Conservation (phyloP, 2,888 invertebrate species). For the Esperia sulphurella region DNA sequence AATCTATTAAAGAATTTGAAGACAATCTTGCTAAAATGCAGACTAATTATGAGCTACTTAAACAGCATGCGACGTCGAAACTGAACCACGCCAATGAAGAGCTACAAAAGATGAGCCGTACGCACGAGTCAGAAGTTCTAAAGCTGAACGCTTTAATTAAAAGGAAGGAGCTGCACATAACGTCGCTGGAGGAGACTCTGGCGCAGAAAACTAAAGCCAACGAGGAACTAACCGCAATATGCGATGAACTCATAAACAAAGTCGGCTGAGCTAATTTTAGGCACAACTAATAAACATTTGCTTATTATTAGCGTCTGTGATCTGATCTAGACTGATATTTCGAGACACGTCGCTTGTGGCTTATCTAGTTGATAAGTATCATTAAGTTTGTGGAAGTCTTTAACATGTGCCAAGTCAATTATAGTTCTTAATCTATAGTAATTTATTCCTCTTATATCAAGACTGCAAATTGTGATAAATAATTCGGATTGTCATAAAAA, state of each 20-base stretch:
- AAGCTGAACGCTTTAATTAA: constrained; percentile 92
- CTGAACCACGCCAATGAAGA: constrained; percentile 87
- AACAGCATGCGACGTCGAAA: constrained; percentile 93
- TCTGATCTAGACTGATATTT: constrained; percentile 40
- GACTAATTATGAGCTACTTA: constrained; percentile 90
- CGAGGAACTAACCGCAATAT: constrained; percentile 91
- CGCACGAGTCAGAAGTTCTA: constrained; percentile 89
- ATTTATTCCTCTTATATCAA: constrained; percentile 43
- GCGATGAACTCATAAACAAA: constrained; percentile 93
- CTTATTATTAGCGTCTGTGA: constrained; percentile 36
- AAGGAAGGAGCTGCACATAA: constrained; percentile 91
- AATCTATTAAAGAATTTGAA: constrained; percentile 84
- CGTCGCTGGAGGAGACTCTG: constrained; percentile 89
- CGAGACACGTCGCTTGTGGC: constrained; percentile 47
- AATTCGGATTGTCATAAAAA: constrained; percentile 27
- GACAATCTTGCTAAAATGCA: constrained; percentile 86
- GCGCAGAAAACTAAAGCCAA: constrained; percentile 95
- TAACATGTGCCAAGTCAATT: constrained; percentile 54
- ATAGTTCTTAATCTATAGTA: constrained; percentile 21
- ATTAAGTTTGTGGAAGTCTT: constrained; percentile 47
- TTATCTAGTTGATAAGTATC: constrained; percentile 56
- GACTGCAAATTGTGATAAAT: constrained; percentile 65
- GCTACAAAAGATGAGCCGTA: constrained; percentile 84
- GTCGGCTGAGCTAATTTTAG: constrained; percentile 55
- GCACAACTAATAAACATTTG: constrained; percentile 28